Conservation (phyloP, 2,797 vertebrate species). For the Bucorvus abyssinicus region DNA sequence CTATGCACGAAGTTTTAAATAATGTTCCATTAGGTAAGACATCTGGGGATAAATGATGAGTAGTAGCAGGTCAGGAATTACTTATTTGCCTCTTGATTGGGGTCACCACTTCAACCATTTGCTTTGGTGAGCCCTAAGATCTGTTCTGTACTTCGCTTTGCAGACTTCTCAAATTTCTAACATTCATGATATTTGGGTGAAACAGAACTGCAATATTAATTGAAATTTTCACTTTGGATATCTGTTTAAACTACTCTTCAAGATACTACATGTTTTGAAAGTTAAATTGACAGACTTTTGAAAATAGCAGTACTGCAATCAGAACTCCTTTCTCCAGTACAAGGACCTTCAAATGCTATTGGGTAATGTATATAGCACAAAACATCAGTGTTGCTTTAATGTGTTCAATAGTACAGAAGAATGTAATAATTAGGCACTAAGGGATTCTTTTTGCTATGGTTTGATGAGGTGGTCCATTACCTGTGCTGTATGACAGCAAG, state of each 20-base stretch:
- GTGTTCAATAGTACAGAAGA: constrained; percentile 59
- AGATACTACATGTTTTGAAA: background rate
- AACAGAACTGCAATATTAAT: background rate
- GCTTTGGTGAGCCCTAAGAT: background rate
- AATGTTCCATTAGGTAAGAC: background rate
- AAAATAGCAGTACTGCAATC: constrained; percentile 19
- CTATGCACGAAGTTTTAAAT: background rate
- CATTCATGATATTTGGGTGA: background rate
- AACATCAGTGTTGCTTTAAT: constrained; percentile 41
- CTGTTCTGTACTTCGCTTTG: background rate
- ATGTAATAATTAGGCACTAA: constrained; percentile 66
- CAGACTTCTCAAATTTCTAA: background rate
- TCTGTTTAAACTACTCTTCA: background rate
- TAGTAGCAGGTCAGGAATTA: background rate
- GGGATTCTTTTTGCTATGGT: constrained; percentile 65
- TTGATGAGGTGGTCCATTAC: constrained; percentile 75
- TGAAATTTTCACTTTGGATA: background rate
- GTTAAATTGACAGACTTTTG: background rate
- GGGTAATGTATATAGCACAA: constrained; percentile 52
- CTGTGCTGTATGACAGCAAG: constrained; percentile 69
- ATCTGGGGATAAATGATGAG: background rate
- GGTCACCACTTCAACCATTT: background rate
- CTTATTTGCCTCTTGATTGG: background rate
- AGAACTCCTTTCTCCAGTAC: constrained; percentile 27
- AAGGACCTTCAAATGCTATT: constrained; percentile 27